phyloP scores from a whole-genome alignment of 2,888 invertebrate species.

The Sipunculus nudus region DNA sequence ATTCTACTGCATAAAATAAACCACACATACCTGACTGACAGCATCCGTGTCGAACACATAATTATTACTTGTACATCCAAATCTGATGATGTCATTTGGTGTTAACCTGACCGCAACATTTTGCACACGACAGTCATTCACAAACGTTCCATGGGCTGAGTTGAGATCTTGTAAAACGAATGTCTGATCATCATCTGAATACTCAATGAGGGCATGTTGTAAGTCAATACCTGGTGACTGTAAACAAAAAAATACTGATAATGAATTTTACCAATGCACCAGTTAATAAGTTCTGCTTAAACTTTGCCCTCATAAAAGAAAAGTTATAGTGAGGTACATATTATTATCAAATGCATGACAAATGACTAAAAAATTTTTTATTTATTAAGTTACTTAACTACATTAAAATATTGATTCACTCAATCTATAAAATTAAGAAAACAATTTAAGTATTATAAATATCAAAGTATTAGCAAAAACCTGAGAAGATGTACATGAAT shows the following conservation, averaged over 20 bases:
- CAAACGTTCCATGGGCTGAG: constrained; percentile 65
- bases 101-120: constrained; percentile 65
- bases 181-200: constrained; percentile 61
- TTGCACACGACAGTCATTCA: constrained; percentile 65
- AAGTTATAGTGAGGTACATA: too few species aligned
- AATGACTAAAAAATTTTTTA: too few species aligned
- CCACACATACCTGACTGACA: too few species aligned
- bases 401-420: too few species aligned
- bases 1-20: too few species aligned
- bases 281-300: not conserved
- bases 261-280: not conserved
- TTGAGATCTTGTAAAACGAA: constrained; percentile 65
- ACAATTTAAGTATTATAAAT: too few species aligned
- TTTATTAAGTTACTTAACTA: too few species aligned
- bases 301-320: too few species aligned
- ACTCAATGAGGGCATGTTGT: constrained; percentile 66
- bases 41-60: constrained; percentile 62
- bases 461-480: too few species aligned
- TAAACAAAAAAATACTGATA: constrained; percentile 16
- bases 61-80: constrained; percentile 58
- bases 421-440: too few species aligned
- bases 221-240: constrained; percentile 60
- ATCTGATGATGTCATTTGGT: constrained; percentile 61
- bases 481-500: too few species aligned
- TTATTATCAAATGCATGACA: too few species aligned